Conservation (phyloP, 2,113 vertebrate genomes). For the Ctenomys sociabilis region DNA sequence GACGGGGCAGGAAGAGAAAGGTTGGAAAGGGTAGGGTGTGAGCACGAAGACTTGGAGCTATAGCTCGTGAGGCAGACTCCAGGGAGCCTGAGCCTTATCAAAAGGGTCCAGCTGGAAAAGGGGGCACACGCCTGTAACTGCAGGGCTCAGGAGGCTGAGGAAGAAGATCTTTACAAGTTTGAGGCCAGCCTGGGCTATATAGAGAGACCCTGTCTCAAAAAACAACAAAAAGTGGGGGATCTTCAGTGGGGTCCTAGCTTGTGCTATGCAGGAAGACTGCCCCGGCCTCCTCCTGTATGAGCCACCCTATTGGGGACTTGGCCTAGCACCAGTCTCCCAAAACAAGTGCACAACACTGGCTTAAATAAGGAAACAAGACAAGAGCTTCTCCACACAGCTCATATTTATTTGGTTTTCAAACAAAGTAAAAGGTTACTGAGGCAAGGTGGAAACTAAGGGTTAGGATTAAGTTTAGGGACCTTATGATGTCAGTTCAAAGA, state of each 20-base stretch:
- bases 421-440: neutral
- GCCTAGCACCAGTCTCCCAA: neutral
- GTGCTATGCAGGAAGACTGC: too few species aligned
- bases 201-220: neutral
- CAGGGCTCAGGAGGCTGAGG: neutral
- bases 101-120: too few species aligned
- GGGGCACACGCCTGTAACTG: too few species aligned
- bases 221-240: too few species aligned
- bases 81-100: too few species aligned
- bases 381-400: neutral
- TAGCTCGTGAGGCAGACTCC: too few species aligned
- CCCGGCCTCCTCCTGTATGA: too few species aligned
- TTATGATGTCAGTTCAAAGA: neutral
- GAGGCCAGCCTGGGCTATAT: neutral
- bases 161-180: neutral
- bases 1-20: too few species aligned
- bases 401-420: neutral
- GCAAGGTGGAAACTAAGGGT: neutral
- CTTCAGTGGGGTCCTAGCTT: too few species aligned
- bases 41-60: too few species aligned
- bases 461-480: neutral
- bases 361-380: neutral
- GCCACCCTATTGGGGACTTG: too few species aligned
- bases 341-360: neutral
- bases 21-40: too few species aligned